Base-by-base conservation (phyloP, 1,140 invertebrate genomes). In the Schmidtea mediterranea region DNA sequence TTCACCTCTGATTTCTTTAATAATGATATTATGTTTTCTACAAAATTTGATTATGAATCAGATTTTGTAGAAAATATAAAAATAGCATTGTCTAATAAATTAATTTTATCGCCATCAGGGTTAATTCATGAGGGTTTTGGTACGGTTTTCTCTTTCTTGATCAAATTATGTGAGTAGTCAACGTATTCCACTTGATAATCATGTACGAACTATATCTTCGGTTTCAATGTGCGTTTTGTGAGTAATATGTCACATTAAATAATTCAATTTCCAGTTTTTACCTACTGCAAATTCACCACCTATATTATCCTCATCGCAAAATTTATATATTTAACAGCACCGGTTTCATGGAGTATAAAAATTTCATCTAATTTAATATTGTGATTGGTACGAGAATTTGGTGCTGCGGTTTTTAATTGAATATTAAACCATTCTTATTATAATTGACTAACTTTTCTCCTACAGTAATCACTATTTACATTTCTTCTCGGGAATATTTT, bases 271-370 rank as follows among this genome's bases (percentile, higher is more conserved):
- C 36, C 48, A 49, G 8, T 15, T 41, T 49, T 49, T 41, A 15
- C 38, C 36, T 38, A n/a, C 18, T 15, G 48, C 38, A 41, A 49
- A 49, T 19, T 49, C 15, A 5, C 21, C 10, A 41, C 36, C 6
- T 3, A 21, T 23, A 45, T 49, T 49, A 24, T 36, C 16, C 10
- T 49, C 36, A 23, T 36, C 36, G 15, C 48, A 49, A n/a, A 49
- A n/a, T 49, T 49, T n/a, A n/a, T 45, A 41, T 37, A 49, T 22
- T 32, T 39, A 32, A 49, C 36, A 40, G n/a, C 48, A 43, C 46
- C 15, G 23, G 10, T 24, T 24, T 48, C 5, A 37, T 13, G 19
- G 36, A 48, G 24, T 13, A 13, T 32, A 36, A 32, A 48, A 26
- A 49, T 41, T 2, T 40, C 24, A 5, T 15, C 15, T 24, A 49